phyloP scores from a whole-genome alignment of 2,797 vertebrate genomes.

The Spinibarbus caldwelli region DNA sequence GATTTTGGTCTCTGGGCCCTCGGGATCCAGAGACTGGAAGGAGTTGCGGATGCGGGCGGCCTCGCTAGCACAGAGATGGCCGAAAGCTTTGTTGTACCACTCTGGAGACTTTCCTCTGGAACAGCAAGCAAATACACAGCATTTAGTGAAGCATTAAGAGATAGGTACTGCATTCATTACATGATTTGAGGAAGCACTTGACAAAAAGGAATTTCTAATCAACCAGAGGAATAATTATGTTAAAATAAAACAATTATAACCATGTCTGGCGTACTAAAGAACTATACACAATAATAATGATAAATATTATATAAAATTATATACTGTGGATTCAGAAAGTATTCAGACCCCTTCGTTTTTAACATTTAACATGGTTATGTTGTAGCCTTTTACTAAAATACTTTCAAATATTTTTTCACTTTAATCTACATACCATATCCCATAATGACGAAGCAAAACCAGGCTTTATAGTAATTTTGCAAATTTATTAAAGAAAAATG shows the following conservation, averaged over 20 bases:
- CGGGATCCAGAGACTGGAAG: constrained; percentile 89
- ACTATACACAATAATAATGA: background rate
- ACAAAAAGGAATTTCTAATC: background rate
- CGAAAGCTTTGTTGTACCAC: constrained; percentile 98
- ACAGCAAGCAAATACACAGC: constrained; percentile 13
- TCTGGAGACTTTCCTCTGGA: constrained; percentile 93
- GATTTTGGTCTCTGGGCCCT: constrained; percentile 98
- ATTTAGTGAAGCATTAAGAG: background rate
- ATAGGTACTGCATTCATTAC: too few relatives aligned
- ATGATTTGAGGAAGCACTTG: background rate
- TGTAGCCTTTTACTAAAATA: background rate
- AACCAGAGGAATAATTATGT: background rate
- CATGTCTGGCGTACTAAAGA: background rate
- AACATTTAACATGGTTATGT: background rate
- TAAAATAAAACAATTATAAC: background rate
- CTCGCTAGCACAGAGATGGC: constrained; percentile 93
- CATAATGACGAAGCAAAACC: too few relatives aligned
- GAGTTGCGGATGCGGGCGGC: constrained; percentile 92
- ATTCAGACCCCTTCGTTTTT: background rate
- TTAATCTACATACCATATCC: too few relatives aligned
- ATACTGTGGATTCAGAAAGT: background rate
- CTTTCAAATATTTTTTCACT: too few relatives aligned
- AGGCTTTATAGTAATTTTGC: too few relatives aligned
- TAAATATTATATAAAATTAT: background rate
- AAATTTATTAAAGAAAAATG: too few relatives aligned